A percentile compares a stretch with the other conserved stretches of the same genome.
Evolutionary conservation across 2,888 invertebrate species (phyloP).

Genomic region (Cheilosia impressa): DNA sequence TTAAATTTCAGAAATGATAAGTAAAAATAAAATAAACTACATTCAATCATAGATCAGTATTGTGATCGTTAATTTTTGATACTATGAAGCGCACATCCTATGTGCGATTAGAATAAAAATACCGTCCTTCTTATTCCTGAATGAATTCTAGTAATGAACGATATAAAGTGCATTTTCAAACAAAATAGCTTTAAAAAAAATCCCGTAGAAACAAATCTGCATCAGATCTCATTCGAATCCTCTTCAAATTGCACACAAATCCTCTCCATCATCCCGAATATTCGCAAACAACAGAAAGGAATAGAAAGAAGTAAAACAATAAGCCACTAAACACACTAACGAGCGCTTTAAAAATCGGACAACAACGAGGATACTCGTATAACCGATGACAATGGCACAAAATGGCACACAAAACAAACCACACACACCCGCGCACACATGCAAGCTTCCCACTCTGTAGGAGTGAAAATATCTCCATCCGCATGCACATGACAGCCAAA

Average conservation of each 20-base stretch:
- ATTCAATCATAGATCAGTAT: too few relatives aligned
- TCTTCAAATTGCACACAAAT: slow-evolving; percentile 47
- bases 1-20: too few relatives aligned
- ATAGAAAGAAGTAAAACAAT: slow-evolving; percentile 30
- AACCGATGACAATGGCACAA: slow-evolving; percentile 68
- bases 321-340: slow-evolving; percentile 67
- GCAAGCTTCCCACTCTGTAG: slow-evolving; percentile 41
- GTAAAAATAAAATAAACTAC: too few relatives aligned
- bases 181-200: neutral
- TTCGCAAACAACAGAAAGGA: slow-evolving; percentile 29
- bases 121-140: too few relatives aligned
- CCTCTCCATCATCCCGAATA: slow-evolving; percentile 38
- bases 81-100: too few relatives aligned
- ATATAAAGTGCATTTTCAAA: too few relatives aligned
- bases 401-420: slow-evolving; percentile 55
- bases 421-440: slow-evolving; percentile 7
- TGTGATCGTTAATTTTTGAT: too few relatives aligned
- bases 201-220: slow-evolving; percentile 22
- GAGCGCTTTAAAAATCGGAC: slow-evolving; percentile 68
- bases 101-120: too few relatives aligned
- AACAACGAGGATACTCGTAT: slow-evolving; percentile 66
- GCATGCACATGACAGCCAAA: slow-evolving; percentile 50
- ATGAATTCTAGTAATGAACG: too few relatives aligned
- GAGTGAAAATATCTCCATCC: slow-evolving; percentile 3
- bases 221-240: slow-evolving; percentile 35